phyloP scores from a whole-genome alignment of 2,113 vertebrate genomes.

The Nothocercus nigrocapillus region DNA sequence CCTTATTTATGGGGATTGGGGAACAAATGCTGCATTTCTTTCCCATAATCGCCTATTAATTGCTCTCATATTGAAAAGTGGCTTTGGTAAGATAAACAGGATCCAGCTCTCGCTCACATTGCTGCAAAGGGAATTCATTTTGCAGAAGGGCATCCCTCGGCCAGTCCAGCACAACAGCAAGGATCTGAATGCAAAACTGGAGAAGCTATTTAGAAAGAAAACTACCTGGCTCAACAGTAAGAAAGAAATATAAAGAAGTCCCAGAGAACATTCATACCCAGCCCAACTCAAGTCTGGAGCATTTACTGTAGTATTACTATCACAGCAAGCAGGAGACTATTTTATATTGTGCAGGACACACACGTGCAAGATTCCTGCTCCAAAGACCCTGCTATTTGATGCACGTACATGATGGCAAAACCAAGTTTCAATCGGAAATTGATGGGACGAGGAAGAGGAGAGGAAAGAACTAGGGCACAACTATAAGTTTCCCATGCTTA shows the following conservation, averaged over 20 bases:
- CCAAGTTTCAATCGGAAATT: neutral
- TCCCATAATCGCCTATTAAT: conserved; percentile 45
- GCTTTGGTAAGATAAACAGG: conserved; percentile 20
- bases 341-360: neutral
- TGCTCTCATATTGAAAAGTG: conserved; percentile 33
- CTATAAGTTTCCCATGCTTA: neutral
- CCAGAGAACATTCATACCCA: neutral
- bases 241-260: neutral
- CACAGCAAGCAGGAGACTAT: neutral
- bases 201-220: neutral
- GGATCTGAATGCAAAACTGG: neutral
- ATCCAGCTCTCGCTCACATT: neutral
- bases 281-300: neutral
- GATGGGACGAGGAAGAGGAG: neutral
- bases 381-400: neutral
- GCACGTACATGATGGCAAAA: neutral
- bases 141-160: neutral
- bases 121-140: neutral
- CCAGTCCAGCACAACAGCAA: rapidly evolving
- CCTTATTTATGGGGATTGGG: neutral
- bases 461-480: neutral
- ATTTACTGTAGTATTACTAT: neutral
- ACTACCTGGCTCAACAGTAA: rapidly evolving
- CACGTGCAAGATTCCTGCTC: rapidly evolving
- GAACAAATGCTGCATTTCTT: conserved; percentile 10